Conservation (phyloP, 2,888 invertebrate species). For the Clunio marinus region DNA sequence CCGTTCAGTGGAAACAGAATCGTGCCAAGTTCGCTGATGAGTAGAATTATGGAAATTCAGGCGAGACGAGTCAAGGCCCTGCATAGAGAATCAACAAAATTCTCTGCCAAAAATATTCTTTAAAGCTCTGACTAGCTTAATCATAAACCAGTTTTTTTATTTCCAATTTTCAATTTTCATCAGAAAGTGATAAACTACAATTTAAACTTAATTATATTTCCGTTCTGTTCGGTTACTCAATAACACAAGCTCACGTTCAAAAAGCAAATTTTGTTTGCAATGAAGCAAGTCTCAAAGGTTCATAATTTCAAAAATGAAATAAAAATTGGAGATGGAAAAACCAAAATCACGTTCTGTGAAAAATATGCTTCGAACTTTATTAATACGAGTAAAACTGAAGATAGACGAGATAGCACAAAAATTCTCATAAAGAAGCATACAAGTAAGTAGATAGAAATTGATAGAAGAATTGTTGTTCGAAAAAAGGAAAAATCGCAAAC, state of each 20-base stretch:
- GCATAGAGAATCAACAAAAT: too few relatives aligned
- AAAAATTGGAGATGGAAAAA: not conserved
- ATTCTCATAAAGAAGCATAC: conserved; percentile 6
- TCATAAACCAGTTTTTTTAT: too few relatives aligned
- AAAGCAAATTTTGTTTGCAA: not conserved
- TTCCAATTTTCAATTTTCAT: too few relatives aligned
- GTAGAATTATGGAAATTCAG: too few relatives aligned
- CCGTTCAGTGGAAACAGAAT: too few relatives aligned
- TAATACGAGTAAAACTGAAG: conserved; percentile 4
- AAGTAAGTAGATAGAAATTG: not conserved
- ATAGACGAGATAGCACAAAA: not conserved
- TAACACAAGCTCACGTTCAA: not conserved
- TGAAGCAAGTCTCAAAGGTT: not conserved
- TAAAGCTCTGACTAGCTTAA: too few relatives aligned
- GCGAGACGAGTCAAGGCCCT: too few relatives aligned
- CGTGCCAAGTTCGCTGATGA: too few relatives aligned
- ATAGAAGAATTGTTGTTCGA: not conserved
- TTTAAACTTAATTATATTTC: too few relatives aligned
- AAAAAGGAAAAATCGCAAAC: not conserved
- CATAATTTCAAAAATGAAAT: not conserved
- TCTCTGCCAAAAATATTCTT: too few relatives aligned
- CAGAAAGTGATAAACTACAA: too few relatives aligned
- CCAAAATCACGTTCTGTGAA: conserved; percentile 12
- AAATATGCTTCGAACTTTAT: conserved; percentile 10
- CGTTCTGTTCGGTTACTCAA: not conserved